Evolutionary conservation across 1,140 invertebrate species (phyloP), one percentile per base, ranked within the genome.

Genomic region (Drosophila nigrodunni): DNA sequence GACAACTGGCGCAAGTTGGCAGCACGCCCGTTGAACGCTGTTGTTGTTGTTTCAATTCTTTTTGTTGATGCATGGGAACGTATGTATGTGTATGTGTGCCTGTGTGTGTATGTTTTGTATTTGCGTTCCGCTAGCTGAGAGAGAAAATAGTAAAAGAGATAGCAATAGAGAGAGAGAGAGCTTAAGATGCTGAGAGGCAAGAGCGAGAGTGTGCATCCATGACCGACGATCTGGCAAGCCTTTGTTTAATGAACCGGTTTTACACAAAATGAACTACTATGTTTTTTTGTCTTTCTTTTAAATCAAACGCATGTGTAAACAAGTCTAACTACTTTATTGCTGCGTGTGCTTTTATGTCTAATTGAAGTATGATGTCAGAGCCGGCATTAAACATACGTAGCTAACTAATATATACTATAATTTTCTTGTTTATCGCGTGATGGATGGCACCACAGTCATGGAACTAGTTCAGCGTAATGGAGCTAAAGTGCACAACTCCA

Each of bases 1-100:
- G 86, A 25, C 85, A 89, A 54, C 88, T 77, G 55, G 81, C 86
- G 49, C 85, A 90, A 9, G 70, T 44, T 43, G 80, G 54, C 50
- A 78, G 37, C 57, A 66, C 69, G 59, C 21, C 57, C 3, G 21
- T 69, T 34, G 4, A 13, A n/a, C 74, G 66, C 54, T 69, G 39
- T 34, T 68, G 47, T 57, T 61, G 61, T 39, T 52, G 46, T 41
- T 57, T 57, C 7, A 41, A 57, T 41, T 57, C 54, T 50, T 70
- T 57, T 74, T 69, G 72, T 70, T 74, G 66, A 60, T 74, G 66
- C 70, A 77, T 72, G 58, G 25, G 55, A 46, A 44, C 39, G 41
- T 58, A 8, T 57, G 13, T 74, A n/a, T 50, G 41, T 50, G 41
- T 54, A 21, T 39, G 47, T 35, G 15, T 50, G 18, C 34, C 7